Percentiles rank a stretch among this genome's conserved stretches.
phyloP scores from a whole-genome alignment of 1,140 invertebrate species.

The Neocloeon triangulifer region DNA sequence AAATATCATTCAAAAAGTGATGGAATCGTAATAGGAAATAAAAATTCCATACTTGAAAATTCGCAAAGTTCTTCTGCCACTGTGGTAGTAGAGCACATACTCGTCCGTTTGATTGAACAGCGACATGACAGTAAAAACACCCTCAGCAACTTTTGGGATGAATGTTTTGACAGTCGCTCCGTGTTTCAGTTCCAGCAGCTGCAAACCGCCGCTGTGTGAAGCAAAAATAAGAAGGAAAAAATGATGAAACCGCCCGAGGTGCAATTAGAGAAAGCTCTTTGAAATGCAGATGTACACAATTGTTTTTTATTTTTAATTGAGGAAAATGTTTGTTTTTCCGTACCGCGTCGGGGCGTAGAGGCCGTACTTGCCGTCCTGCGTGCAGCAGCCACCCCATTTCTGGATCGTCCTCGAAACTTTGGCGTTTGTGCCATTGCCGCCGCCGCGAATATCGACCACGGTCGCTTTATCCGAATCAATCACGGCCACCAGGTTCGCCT shows the following conservation, averaged over 20 bases:
- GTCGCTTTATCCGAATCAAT: conserved; percentile 79
- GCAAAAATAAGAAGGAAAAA: conserved; percentile 5
- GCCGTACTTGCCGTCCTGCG: conserved; percentile 71
- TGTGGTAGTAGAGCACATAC: conserved; percentile 93
- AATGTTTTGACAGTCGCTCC: conserved; percentile 61
- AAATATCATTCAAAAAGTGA: background rate
- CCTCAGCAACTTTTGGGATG: conserved; percentile 83
- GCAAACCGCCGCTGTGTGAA: conserved; percentile 58
- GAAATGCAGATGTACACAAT: too few relatives aligned
- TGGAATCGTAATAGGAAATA: too few relatives aligned
- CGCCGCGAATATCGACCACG: conserved; percentile 61
- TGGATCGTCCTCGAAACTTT: conserved; percentile 49
- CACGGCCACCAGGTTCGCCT: conserved; percentile 59
- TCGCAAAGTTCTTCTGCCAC: conserved; percentile 73
- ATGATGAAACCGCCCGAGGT: background rate
- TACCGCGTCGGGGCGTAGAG: conserved; percentile 71
- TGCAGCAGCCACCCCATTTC: conserved; percentile 65
- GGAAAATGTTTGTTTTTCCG: too few relatives aligned
- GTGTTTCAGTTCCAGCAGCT: conserved; percentile 68
- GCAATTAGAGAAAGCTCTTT: conserved; percentile 1
- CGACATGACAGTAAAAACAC: conserved; percentile 86
- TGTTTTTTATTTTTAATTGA: too few relatives aligned
- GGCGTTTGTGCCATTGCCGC: too few relatives aligned
- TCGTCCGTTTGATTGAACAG: conserved; percentile 85
- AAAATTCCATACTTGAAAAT: conserved; percentile 60